Percentiles rank a stretch among this genome's conserved stretches.
These are phyloP conservation scores for Pyralis farinalis DNA, from an alignment of 2,888 invertebrate species.

Conservation along the genomic window DNA sequence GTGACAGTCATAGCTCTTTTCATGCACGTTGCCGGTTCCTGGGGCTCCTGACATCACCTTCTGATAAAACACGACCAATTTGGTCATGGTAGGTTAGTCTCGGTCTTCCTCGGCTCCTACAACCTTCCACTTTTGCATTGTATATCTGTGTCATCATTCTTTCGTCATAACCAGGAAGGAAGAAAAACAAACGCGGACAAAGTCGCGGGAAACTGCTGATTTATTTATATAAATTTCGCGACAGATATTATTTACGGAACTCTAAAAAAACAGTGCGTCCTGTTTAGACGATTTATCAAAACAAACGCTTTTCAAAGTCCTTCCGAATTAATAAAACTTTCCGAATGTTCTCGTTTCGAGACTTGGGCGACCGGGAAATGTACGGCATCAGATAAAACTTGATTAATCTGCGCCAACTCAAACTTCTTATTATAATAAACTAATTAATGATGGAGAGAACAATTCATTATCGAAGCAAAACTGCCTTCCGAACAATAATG, in stretches of 20 bases:
- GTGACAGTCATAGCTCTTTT: no score
- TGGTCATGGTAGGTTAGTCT: no score
- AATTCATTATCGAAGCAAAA: constrained; percentile 81
- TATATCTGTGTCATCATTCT: no score
- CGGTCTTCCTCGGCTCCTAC: no score
- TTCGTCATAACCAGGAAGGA: no score
- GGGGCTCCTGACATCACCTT: no score
- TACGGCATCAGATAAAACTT: constrained; percentile 71
- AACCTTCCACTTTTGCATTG: no score
- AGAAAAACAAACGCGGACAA: no score
- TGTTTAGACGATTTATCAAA: constrained; percentile 10
- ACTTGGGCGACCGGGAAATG: constrained; percentile 5
- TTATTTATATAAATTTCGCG: no score
- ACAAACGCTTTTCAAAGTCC: constrained; percentile 7
- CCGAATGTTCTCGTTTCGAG: constrained; percentile 1
- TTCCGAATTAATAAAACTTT: constrained; percentile 11
- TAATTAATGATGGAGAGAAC: constrained; percentile 79
- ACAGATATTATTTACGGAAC: neutral
- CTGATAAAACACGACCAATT: no score
- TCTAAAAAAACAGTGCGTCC: constrained; percentile 1
- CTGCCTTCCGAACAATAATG: constrained; percentile 81
- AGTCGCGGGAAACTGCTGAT: no score
- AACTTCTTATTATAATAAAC: constrained; percentile 78
- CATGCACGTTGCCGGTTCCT: no score
- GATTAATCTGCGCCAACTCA: constrained; percentile 73